Percentiles rank a stretch among this genome's conserved stretches.
These are phyloP conservation scores for Phaonia tiefii DNA, from an alignment of 2,888 invertebrate species.

Conservation along the genomic window DNA sequence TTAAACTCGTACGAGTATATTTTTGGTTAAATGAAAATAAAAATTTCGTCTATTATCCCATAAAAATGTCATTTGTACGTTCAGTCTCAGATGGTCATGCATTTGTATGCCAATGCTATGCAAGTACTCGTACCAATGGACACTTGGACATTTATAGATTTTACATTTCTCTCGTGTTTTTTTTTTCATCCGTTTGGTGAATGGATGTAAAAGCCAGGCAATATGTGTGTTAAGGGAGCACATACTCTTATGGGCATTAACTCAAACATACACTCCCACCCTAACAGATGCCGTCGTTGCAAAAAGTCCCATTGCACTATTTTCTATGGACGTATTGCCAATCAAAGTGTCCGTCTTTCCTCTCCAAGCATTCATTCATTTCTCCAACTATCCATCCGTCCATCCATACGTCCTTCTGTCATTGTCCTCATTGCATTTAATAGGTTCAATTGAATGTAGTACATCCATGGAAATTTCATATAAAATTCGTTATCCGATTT, in stretches of 20 bases:
- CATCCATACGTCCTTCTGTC: slow-evolving; percentile 5
- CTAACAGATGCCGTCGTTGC: no score
- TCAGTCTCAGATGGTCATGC: not conserved
- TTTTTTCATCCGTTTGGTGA: no score
- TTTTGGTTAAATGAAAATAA: slow-evolving; percentile 8
- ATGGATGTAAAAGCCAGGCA: not conserved
- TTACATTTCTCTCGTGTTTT: not conserved
- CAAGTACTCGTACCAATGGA: not conserved
- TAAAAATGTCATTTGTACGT: slow-evolving; percentile 50
- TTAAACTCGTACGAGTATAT: not conserved
- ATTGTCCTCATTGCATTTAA: slow-evolving; percentile 7
- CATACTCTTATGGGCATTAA: no score
- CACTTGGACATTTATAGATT: not conserved
- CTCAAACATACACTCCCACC: no score
- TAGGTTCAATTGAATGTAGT: slow-evolving; percentile 14
- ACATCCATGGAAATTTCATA: slow-evolving; percentile 5
- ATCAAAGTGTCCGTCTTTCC: no score
- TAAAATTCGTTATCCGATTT: slow-evolving; percentile 19
- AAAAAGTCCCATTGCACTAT: not conserved
- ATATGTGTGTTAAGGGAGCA: no score
- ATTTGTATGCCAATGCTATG: not conserved
- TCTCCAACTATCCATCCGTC: slow-evolving; percentile 35
- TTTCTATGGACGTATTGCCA: no score
- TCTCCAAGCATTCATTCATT: not conserved
- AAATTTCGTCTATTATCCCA: slow-evolving; percentile 45